Conservation (phyloP, 2,113 vertebrate species). For the Chaetodon trifascialis region DNA sequence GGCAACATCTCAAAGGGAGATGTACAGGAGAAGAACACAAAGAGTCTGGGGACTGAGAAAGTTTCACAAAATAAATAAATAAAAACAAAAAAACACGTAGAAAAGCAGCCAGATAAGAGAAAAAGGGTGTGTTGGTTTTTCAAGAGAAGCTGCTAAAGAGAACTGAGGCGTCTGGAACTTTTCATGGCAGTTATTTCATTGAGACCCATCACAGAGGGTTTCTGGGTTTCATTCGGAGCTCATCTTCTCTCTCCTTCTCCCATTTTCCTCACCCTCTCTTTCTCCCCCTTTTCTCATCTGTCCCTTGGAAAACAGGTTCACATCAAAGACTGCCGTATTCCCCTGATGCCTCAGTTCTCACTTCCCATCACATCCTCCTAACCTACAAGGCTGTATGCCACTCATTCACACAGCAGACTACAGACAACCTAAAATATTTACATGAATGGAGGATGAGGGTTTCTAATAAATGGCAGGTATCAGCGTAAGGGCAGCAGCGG, state of each 20-base stretch:
- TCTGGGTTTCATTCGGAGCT: slow-evolving; percentile 43
- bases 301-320: slow-evolving; percentile 68
- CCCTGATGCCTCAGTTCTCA: slow-evolving; percentile 41
- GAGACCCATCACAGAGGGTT: slow-evolving; percentile 15
- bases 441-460: neutral
- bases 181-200: slow-evolving; percentile 24
- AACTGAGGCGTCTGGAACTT: slow-evolving; percentile 15
- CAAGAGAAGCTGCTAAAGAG: neutral
- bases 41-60: slow-evolving; percentile 40
- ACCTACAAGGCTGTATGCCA: neutral
- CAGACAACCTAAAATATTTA: neutral
- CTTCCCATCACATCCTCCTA: slow-evolving; percentile 20
- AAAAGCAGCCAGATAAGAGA: slow-evolving; percentile 22
- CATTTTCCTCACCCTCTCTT: neutral
- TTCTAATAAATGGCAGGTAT: neutral
- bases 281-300: neutral
- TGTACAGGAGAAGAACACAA: slow-evolving; percentile 24
- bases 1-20: slow-evolving; percentile 34
- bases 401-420: neutral
- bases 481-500: neutral
- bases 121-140: neutral
- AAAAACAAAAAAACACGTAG: neutral
- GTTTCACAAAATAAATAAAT: neutral
- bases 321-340: slow-evolving; percentile 67
- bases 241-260: neutral